Percentiles rank a stretch among this genome's conserved stretches.
These are phyloP conservation scores for Drosophila flavopinicola DNA, from an alignment of 2,888 invertebrate genomes.

Conservation along the genomic window DNA sequence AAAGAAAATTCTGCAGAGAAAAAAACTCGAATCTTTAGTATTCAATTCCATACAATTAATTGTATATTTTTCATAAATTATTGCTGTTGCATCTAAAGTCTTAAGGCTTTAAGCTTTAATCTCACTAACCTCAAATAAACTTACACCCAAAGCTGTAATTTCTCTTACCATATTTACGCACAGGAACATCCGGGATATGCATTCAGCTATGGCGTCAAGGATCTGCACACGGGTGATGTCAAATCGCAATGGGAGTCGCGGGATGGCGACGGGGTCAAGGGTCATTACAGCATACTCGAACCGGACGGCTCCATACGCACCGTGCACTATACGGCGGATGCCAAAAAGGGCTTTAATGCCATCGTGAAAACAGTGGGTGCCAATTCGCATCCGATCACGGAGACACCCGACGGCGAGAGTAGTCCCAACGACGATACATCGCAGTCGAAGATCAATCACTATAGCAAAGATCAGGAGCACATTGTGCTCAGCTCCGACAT, in stretches of 20 bases:
- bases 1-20: too few relatives aligned
- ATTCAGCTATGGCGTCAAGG: conserved; percentile 87
- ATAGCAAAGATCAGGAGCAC: conserved; percentile 84
- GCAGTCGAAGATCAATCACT: conserved; percentile 84
- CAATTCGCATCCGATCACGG: conserved; percentile 83
- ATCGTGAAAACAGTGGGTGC: conserved; percentile 85
- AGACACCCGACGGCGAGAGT: conserved; percentile 76
- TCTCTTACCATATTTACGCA: conserved; percentile 35
- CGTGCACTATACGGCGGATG: conserved; percentile 86
- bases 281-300: conserved; percentile 88
- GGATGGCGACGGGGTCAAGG: conserved; percentile 85
- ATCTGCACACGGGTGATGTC: conserved; percentile 86
- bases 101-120: too few relatives aligned
- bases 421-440: conserved; percentile 80
- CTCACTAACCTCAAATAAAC: too few relatives aligned
- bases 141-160: background rate
- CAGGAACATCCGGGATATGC: conserved; percentile 86
- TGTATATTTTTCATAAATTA: too few relatives aligned
- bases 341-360: conserved; percentile 86
- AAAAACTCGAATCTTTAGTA: too few relatives aligned
- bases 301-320: conserved; percentile 87
- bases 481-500: conserved; percentile 84
- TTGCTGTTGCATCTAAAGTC: too few relatives aligned
- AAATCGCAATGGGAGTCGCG: conserved; percentile 87
- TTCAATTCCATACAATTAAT: too few relatives aligned